Evolutionary conservation across 2,888 invertebrate genomes (phyloP).

Genomic region (Lasioglossum leucozonium): DNA sequence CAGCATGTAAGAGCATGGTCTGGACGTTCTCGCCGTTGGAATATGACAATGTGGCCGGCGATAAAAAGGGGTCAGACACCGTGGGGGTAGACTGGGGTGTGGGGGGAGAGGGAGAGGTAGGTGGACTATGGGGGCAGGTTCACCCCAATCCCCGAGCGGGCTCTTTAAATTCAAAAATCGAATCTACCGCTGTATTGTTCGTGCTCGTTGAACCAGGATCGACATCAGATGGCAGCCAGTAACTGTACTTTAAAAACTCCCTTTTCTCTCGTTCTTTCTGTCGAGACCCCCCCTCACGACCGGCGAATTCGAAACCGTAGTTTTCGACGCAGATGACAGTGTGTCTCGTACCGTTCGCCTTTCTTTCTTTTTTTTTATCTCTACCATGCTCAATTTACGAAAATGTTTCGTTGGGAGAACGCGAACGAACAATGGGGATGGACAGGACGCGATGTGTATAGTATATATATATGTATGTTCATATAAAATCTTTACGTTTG

Average conservation of each 20-base stretch:
- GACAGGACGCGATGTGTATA: no score
- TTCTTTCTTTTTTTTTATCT: background rate
- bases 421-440: background rate
- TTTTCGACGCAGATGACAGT: constrained; percentile 33
- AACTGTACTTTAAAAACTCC: constrained; percentile 72
- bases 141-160: constrained; percentile 54
- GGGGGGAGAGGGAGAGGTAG: background rate
- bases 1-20: background rate
- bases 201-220: constrained; percentile 76
- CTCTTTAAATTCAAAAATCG: constrained; percentile 83
- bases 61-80: constrained; percentile 72
- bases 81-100: constrained; percentile 30
- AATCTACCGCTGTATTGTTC: constrained; percentile 80
- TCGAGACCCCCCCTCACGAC: constrained; percentile 19
- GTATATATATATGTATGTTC: background rate
- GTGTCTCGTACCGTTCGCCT: background rate
- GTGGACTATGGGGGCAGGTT: constrained; percentile 52
- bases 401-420: background rate
- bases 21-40: constrained; percentile 71
- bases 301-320: constrained; percentile 54
- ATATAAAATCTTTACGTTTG: background rate
- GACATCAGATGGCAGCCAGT: constrained; percentile 75
- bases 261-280: constrained; percentile 35
- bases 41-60: constrained; percentile 75
- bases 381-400: background rate